phyloP scores from a whole-genome alignment of 2,113 vertebrate genomes.

The Neogale vison region DNA sequence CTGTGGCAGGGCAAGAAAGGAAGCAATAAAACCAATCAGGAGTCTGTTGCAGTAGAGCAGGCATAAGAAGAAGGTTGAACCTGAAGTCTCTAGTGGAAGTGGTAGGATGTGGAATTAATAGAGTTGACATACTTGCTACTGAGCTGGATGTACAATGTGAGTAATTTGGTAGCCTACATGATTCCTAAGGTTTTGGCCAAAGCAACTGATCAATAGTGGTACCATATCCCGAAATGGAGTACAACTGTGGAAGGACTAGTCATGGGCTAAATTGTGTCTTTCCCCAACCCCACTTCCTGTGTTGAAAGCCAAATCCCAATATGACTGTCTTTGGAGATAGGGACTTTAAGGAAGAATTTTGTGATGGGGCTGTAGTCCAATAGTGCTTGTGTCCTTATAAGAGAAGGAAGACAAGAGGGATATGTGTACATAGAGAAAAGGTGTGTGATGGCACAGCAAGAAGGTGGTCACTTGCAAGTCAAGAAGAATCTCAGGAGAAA shows the following conservation, averaged over 20 bases:
- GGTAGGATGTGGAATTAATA: neutral
- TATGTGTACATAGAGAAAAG: neutral
- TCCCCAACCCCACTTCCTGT: neutral
- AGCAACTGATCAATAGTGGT: neutral
- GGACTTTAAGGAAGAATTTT: neutral
- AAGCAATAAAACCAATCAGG: neutral
- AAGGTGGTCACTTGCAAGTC: neutral
- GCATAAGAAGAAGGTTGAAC: neutral
- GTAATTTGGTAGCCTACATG: neutral
- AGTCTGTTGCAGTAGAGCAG: neutral
- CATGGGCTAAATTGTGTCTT: neutral
- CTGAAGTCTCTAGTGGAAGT: neutral
- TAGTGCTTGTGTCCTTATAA: neutral
- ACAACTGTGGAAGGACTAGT: neutral
- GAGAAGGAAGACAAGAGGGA: neutral
- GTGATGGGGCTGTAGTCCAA: neutral
- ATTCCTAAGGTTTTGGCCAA: neutral
- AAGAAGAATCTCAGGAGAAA: neutral
- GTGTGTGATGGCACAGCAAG: neutral
- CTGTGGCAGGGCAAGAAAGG: neutral
- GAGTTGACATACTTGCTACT: neutral
- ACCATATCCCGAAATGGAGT: neutral
- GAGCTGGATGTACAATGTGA: neutral
- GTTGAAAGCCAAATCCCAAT: neutral
- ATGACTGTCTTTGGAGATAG: neutral